Base-by-base conservation (phyloP, 2,888 invertebrate species). In the Drosophila prostipennis region DNA sequence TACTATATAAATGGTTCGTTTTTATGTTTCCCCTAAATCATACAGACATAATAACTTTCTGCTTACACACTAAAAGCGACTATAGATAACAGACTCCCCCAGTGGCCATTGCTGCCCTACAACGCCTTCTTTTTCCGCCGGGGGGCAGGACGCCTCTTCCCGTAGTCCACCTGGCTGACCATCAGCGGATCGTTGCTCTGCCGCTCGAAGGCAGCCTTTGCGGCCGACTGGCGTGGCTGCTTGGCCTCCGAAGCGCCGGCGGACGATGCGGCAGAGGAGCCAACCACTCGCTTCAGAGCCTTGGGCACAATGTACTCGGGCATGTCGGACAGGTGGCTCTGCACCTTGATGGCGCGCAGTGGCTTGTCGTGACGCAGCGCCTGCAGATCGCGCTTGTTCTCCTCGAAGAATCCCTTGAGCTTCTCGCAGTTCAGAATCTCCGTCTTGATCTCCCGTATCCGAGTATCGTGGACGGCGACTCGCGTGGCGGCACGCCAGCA, bases 401-500 rank as follows among this genome's bases (percentile, higher is more conserved):
- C 97, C 89, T 97, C 96, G 91, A 99, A 99, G 92, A 97, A 98
- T 23, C 96, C 95, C 93, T 98, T 98, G 23, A 99, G 92, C 91
- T 97, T 98, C 90, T 97, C 95, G 73, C 98, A 98, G 91, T 97
- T 98, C 72, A 99, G 93, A 64, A 99, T 95, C 93, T 99, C 99
- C 65, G 94, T 94, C 91, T 97, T 97, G 81, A 99, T 99, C 93
- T 99, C 99, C 90, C 97, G 98, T 52, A 99, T 93, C 23, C 99
- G 93, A 0, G 99, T 98, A 92, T 99, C 98, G 49, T 98, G 94
- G 2, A 99, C 96, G 0, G 98, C 98, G 69, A 98, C 96, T 85
- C 96, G 95, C 0, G 99, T 99, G 8, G 98, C 97, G 1, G 98
- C 96, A 86, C 96, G 95, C 96, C 98, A 96, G 4, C 98, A 99